phyloP scores from a whole-genome alignment of 2,888 invertebrate genomes.

The Amphiduros pacificus region DNA sequence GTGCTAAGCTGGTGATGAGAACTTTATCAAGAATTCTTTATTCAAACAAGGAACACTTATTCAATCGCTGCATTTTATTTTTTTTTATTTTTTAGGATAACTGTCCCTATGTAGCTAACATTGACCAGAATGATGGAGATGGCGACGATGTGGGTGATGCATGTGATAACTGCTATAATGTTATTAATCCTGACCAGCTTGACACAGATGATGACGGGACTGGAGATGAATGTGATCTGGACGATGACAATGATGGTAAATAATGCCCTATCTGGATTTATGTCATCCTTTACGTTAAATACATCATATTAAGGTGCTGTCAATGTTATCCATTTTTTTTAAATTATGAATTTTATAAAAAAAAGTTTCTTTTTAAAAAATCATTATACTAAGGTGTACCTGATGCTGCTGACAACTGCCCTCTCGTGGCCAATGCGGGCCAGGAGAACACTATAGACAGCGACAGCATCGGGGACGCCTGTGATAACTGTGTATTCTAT shows the following conservation, averaged over 20 bases:
- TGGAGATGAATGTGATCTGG: conserved; percentile 74
- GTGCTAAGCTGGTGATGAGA: too few relatives aligned
- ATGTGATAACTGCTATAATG: conserved; percentile 79
- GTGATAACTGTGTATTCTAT: conserved; percentile 65
- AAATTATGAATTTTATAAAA: not conserved
- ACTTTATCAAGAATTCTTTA: too few relatives aligned
- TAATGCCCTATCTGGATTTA: too few relatives aligned
- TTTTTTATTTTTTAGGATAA: conserved; percentile 88
- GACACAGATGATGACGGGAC: conserved; percentile 82
- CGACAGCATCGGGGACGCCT: conserved; percentile 42
- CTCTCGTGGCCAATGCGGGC: conserved; percentile 56
- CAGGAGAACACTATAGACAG: conserved; percentile 22
- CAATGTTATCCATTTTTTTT: not conserved
- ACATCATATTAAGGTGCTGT: too few relatives aligned
- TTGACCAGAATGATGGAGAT: conserved; percentile 85
- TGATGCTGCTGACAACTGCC: conserved; percentile 77
- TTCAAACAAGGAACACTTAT: too few relatives aligned
- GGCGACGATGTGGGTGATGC: conserved; percentile 79
- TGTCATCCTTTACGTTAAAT: too few relatives aligned
- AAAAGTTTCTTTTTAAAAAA: not conserved
- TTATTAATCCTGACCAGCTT: conserved; percentile 64
- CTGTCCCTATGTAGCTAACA: conserved; percentile 81
- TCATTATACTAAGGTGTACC: conserved; percentile 6
- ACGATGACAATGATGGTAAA: conserved; percentile 37
- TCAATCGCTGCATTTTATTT: too few relatives aligned